Conservation (phyloP, 2,797 vertebrate species). For the Atherinosoma microstoma region DNA sequence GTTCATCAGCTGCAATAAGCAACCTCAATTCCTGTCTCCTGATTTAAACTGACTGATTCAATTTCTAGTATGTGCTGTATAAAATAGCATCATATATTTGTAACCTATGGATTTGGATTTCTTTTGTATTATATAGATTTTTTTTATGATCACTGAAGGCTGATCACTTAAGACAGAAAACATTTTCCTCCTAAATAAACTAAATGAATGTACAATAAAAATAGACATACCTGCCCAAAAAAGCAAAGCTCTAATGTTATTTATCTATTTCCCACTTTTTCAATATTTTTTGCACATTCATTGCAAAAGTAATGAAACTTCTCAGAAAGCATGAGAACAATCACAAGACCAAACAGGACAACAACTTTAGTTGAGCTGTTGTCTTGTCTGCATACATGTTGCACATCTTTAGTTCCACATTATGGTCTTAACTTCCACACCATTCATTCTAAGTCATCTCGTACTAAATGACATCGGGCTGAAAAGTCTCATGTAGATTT, state of each 20-base stretch:
- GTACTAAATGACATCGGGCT: neutral
- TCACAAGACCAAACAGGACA: slow-evolving; percentile 26
- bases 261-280: neutral
- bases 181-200: neutral
- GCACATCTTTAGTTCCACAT: slow-evolving; percentile 5
- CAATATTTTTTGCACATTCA: neutral
- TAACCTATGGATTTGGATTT: neutral
- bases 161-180: neutral
- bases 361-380: neutral
- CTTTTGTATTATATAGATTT: neutral
- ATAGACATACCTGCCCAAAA: neutral
- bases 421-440: neutral
- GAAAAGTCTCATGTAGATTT: neutral
- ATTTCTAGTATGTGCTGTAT: too few species aligned
- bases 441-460: slow-evolving; percentile 4
- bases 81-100: too few species aligned
- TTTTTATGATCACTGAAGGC: neutral
- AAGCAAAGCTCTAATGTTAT: neutral
- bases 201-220: neutral
- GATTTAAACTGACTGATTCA: too few species aligned
- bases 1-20: neutral
- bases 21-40: neutral
- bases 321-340: slow-evolving; percentile 12
- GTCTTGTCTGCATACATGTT: neutral
- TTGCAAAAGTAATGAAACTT: neutral